Percentiles rank a stretch among this genome's conserved stretches.
Evolutionary conservation across 2,113 vertebrate genomes (phyloP).

Genomic region (Oncorhynchus clarkii): DNA sequence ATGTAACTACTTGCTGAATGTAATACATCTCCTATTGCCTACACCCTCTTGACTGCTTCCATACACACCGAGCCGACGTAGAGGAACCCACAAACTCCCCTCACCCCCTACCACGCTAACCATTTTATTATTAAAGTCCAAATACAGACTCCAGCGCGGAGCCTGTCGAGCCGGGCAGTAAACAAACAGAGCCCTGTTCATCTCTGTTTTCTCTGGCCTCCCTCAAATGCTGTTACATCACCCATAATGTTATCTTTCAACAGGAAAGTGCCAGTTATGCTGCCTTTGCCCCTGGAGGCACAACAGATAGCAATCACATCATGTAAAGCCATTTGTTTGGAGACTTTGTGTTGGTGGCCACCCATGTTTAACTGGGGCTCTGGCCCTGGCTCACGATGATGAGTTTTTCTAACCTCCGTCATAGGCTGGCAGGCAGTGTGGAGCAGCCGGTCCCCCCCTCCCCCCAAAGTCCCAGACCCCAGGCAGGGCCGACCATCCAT

Average conservation of each 20-base stretch:
- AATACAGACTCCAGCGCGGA: conserved; percentile 35
- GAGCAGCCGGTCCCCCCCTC: conserved; percentile 17
- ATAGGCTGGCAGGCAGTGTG: conserved; percentile 50
- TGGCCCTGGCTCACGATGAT: conserved; percentile 67
- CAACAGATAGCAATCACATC: conserved; percentile 63
- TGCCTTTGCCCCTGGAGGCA: conserved; percentile 27
- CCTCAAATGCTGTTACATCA: conserved; percentile 38
- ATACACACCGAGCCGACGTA: conserved; percentile 4
- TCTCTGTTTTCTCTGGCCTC: conserved; percentile 51
- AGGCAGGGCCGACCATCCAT: conserved; percentile 10
- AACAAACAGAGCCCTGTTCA: conserved; percentile 55
- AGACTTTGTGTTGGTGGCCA: conserved; percentile 72
- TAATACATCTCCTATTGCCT: neutral
- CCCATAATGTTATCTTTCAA: conserved; percentile 58
- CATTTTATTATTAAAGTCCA: conserved; percentile 49
- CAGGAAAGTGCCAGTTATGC: conserved; percentile 48
- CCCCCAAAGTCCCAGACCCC: conserved; percentile 3
- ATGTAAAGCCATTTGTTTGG: conserved; percentile 71
- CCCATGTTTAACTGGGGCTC: conserved; percentile 65
- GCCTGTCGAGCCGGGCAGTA: conserved; percentile 28
- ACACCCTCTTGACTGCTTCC: conserved; percentile 23
- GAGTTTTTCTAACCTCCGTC: conserved; percentile 81
- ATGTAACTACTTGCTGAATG: neutral
- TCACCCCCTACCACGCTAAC: conserved; percentile 11
- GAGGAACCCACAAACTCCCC: conserved; percentile 26